These are phyloP conservation scores for Coenonympha glycerion DNA, from an alignment of 2,888 invertebrate genomes.

Conservation along the genomic window DNA sequence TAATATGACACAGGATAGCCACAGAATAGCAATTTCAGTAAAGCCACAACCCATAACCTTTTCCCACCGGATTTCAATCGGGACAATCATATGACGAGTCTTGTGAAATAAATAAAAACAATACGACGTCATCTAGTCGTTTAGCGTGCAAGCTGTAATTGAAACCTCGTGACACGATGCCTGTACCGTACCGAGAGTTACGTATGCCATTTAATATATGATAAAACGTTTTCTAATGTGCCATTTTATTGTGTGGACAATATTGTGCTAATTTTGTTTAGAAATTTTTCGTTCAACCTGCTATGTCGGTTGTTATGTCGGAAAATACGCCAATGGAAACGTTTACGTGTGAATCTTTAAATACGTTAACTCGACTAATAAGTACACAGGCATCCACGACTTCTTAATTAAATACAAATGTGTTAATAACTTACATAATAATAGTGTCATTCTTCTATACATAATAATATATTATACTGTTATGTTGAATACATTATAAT, in stretches of 20 bases:
- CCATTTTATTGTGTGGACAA: background rate
- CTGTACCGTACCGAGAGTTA: constrained; percentile 30
- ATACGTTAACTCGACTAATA: constrained; percentile 7
- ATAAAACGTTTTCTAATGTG: constrained; percentile 8
- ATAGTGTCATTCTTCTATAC: constrained; percentile 7
- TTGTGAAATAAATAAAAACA: constrained; percentile 27
- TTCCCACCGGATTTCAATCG: background rate
- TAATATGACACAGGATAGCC: too few species aligned
- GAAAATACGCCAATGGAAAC: too few species aligned
- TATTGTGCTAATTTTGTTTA: constrained; percentile 1
- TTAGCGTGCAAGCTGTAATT: constrained; percentile 63
- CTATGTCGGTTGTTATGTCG: background rate
- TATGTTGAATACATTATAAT: constrained; percentile 10
- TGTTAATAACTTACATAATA: constrained; percentile 17
- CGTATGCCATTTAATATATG: constrained; percentile 17
- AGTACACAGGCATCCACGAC: constrained; percentile 13
- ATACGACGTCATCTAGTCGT: constrained; percentile 35
- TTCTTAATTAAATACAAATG: constrained; percentile 21
- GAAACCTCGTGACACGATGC: constrained; percentile 71
- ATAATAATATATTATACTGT: too few species aligned
- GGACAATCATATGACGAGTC: constrained; percentile 12
- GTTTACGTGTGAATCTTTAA: background rate
- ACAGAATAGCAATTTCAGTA: too few species aligned
- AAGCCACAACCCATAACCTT: too few species aligned
- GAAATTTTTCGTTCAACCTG: background rate